Base-by-base conservation (phyloP, 2,113 vertebrate genomes). In the Mionectes macconnelli region DNA sequence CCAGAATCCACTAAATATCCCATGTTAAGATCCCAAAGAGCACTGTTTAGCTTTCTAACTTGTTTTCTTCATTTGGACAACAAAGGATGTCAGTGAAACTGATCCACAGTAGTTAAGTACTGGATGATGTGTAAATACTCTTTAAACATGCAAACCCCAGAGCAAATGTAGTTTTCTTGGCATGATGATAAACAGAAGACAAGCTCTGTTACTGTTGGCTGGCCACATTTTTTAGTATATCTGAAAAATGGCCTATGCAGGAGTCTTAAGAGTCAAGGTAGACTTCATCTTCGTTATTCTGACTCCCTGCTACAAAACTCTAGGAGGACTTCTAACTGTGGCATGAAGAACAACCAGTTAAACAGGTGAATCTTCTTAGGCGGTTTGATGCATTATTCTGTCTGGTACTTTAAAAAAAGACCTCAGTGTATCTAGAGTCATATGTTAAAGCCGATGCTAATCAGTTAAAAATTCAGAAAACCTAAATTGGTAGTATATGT, bases 401-500 rank as follows among this genome's bases (percentile, higher is more conserved):
- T 60, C 22, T 25, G 14, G 4, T 67, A 75, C 23, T 63, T 89
- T 16, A 23, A 3, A 52, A 3, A 52, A 56, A 59, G 55, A 19
- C 9, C 1, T 6, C 1, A 19, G 0, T 42, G 80, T 73, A 6
- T 70, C 4, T 25, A 27, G 31, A 47, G 25, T 16, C 8, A n/a
- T 49, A 24, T 2, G 6, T 72, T 76, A 64, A 52, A 90, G 35
- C 13, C 30, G 11, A 37, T 76, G 13, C 12, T 76, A 25, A 13
- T 72, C 3, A 30, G 21, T 64, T 75, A 57, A 75, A 93, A 87
- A 70, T 37, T 50, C 18, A 64, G 49, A 24, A 84, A 59, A 47
- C 2, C 3, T 50, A 3, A 66, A 44, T 10, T 55, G 16, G 7
- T 28, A 27, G 28, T 2, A 0, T 2, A 0, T 52, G 4, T 16